Evolutionary conservation across 2,113 vertebrate genomes (phyloP), one percentile per base, ranked within the genome.

Genomic region (Heterocephalus glaber): DNA sequence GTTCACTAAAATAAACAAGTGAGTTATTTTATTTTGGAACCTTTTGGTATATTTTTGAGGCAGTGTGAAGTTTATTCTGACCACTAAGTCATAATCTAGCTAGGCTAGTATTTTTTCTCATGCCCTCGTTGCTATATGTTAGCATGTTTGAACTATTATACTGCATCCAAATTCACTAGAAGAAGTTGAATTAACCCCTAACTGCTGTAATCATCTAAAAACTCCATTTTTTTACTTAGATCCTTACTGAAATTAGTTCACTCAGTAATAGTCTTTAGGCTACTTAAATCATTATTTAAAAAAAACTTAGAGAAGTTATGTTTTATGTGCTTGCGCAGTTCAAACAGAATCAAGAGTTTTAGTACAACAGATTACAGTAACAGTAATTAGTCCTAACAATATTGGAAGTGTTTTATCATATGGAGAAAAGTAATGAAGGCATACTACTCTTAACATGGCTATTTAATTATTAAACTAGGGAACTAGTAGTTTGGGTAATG

Each of bases 251-350:
- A 90, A 68, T 95, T n/a, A 61, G 54, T 86, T 66, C 7, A 87
- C 33, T 84, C 61, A 49, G 17, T 91, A n/a, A 30, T 76, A 33
- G 10, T 81, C 68, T 88, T 74, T 28, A 92, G 17, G 24, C 60
- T 76, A 72, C 14, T 90, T 88, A 70, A 90, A 33, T 89, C 54
- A 83, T 28, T 77, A 33, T 52, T 77, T 6, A 19, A 9, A 77
- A 77, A 77, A 33, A 77, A 77, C 5, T 33, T 49, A 68, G 24
- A 93, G 41, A 95, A 77, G 66, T 74, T 74, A 47, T 35, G 1
- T 65, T 83, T 58, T 96, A 30, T 94, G 38, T 86, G 60, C 88
- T 68, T 96, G 65, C 41, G 66, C 38, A 49, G 3, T 92, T 96
- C 35, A 70, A 60, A 54, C 7, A 30, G 52, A 84, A 47, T 95